These are phyloP conservation scores for Gonioctena quinquepunctata DNA, from an alignment of 1,140 invertebrate genomes.

Conservation along the genomic window DNA sequence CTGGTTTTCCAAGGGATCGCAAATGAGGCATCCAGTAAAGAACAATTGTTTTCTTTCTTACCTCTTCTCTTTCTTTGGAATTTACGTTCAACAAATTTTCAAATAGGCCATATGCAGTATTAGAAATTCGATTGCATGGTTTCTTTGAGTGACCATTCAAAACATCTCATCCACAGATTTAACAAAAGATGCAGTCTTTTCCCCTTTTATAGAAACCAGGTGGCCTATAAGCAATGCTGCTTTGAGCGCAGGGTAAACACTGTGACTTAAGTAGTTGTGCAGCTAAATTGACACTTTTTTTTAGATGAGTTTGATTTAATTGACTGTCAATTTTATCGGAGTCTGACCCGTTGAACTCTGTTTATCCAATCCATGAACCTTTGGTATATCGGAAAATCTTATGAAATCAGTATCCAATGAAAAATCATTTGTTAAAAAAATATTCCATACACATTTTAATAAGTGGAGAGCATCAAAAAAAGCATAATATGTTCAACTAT, in stretches of 20 bases:
- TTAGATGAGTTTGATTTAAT: neutral
- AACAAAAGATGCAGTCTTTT: too few species aligned
- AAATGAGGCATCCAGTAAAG: constrained; percentile 4
- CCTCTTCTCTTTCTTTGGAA: too few species aligned
- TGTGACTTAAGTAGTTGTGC: too few species aligned
- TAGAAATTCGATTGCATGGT: too few species aligned
- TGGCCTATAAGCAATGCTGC: too few species aligned
- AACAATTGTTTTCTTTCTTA: too few species aligned
- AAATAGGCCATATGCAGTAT: too few species aligned
- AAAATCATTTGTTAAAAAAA: neutral
- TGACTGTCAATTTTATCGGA: neutral
- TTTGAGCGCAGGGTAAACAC: too few species aligned
- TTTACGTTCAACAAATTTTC: too few species aligned
- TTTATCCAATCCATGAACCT: constrained; percentile 4
- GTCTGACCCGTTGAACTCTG: neutral
- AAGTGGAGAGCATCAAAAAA: constrained; percentile 2
- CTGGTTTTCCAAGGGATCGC: constrained; percentile 29
- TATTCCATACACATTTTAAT: constrained; percentile 1
- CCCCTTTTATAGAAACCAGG: too few species aligned
- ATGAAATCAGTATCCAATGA: neutral
- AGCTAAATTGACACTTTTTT: neutral
- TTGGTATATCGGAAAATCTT: neutral
- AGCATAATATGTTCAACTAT: neutral
- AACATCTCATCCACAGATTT: too few species aligned
- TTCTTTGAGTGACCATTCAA: too few species aligned